phyloP scores from a whole-genome alignment of 2,797 vertebrate genomes.

The Hybognathus amarus region DNA sequence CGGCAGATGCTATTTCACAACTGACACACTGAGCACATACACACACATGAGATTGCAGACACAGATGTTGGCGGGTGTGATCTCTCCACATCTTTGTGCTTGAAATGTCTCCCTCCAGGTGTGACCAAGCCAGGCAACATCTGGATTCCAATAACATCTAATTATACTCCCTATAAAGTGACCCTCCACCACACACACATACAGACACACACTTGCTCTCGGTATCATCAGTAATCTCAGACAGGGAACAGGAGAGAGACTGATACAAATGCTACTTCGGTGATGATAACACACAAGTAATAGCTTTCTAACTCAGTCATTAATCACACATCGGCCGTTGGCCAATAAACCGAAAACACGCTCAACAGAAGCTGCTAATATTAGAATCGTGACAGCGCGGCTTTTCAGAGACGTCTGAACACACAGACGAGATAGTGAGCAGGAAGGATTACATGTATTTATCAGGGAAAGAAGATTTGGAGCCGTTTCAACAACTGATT shows the following conservation, averaged over 20 bases:
- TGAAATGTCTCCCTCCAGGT: constrained; percentile 52
- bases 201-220: constrained; percentile 6
- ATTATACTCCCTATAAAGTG: constrained; percentile 48
- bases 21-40: constrained; percentile 17
- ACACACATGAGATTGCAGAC: constrained; percentile 19
- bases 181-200: constrained; percentile 32
- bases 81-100: constrained; percentile 24
- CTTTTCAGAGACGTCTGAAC: neutral
- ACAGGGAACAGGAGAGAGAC: constrained; percentile 29
- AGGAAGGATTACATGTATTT: constrained; percentile 1
- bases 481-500: neutral
- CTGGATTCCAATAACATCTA: constrained; percentile 52
- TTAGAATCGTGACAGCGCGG: neutral
- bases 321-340: constrained; percentile 31
- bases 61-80: constrained; percentile 48
- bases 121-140: constrained; percentile 51
- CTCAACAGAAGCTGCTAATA: constrained; percentile 8
- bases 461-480: neutral
- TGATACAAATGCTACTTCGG: constrained; percentile 31
- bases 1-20: constrained; percentile 39
- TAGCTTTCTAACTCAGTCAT: constrained; percentile 38
- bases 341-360: constrained; percentile 17
- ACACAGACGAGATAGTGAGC: constrained; percentile 8
- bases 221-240: constrained; percentile 7
- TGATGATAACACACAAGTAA: constrained; percentile 47